Percentiles rank a stretch among this genome's conserved stretches.
These are phyloP conservation scores for Nixonia krombeini DNA, from an alignment of 1,140 invertebrate genomes.

Conservation along the genomic window DNA sequence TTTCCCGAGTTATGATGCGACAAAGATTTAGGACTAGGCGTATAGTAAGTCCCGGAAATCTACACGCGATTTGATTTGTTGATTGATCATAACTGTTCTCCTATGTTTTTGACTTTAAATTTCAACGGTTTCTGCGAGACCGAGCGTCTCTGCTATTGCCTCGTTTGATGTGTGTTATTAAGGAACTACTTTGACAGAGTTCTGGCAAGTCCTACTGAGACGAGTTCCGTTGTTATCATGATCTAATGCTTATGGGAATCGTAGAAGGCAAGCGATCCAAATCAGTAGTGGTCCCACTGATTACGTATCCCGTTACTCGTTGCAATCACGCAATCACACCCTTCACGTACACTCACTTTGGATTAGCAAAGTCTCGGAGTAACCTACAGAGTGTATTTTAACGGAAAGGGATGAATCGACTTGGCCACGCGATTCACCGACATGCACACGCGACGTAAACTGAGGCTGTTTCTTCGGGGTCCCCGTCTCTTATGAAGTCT, in stretches of 20 bases:
- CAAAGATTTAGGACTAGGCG: constrained; percentile 8
- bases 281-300: constrained; percentile 1
- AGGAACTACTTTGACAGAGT: neutral
- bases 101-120: too few species aligned
- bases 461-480: constrained; percentile 55
- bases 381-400: neutral
- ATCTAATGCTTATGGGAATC: neutral
- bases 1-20: constrained; percentile 16
- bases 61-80: neutral
- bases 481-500: constrained; percentile 67
- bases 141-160: too few species aligned
- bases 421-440: constrained; percentile 24
- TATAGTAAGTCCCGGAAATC: constrained; percentile 15
- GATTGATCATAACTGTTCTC: constrained; percentile 12
- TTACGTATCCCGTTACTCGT: neutral
- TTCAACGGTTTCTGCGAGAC: too few species aligned
- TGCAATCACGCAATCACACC: constrained; percentile 10
- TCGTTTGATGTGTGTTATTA: too few species aligned
- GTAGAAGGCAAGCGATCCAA: neutral
- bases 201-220: neutral
- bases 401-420: constrained; percentile 3
- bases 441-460: constrained; percentile 58
- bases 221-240: neutral
- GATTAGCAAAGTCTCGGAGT: constrained; percentile 7
- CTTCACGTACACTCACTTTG: constrained; percentile 6